These are phyloP conservation scores for Eupithecia subfuscata DNA, from an alignment of 2,888 invertebrate species.

Conservation along the genomic window DNA sequence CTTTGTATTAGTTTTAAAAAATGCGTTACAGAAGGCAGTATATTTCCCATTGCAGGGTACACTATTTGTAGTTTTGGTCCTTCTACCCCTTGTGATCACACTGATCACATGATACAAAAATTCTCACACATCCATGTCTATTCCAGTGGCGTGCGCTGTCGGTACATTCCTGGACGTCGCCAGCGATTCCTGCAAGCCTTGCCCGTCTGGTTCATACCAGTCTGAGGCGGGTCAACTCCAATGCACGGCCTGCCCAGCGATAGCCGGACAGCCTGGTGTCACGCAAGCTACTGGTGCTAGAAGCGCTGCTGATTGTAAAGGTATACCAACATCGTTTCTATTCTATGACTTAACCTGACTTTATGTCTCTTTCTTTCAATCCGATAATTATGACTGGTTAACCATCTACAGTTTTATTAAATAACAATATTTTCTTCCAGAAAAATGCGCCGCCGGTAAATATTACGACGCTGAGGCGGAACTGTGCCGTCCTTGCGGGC, in stretches of 20 bases:
- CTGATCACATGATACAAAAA: not conserved
- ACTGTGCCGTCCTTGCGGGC: conserved; percentile 95
- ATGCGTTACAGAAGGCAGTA: not conserved
- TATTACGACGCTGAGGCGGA: conserved; percentile 95
- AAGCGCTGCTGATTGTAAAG: conserved; percentile 94
- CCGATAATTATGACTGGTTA: not conserved
- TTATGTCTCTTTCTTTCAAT: not conserved
- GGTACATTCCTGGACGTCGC: conserved; percentile 93
- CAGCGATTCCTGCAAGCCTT: conserved; percentile 91
- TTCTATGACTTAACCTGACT: not conserved
- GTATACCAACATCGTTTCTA: conserved; percentile 60
- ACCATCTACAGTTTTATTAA: not conserved
- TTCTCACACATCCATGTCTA: not conserved
- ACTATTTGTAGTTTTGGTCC: not conserved
- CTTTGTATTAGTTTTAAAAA: not conserved
- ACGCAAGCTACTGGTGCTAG: conserved; percentile 94
- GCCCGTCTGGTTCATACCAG: conserved; percentile 96
- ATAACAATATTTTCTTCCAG: conserved; percentile 65
- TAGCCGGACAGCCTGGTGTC: conserved; percentile 95
- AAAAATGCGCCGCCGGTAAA: conserved; percentile 96
- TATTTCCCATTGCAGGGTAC: not conserved
- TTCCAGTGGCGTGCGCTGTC: conserved; percentile 93
- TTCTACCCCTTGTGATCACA: not conserved
- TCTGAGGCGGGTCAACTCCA: conserved; percentile 95
- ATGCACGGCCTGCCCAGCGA: conserved; percentile 95